Evolutionary conservation across 2,888 invertebrate species (phyloP).

Genomic region (Agrenia bidenticulata): DNA sequence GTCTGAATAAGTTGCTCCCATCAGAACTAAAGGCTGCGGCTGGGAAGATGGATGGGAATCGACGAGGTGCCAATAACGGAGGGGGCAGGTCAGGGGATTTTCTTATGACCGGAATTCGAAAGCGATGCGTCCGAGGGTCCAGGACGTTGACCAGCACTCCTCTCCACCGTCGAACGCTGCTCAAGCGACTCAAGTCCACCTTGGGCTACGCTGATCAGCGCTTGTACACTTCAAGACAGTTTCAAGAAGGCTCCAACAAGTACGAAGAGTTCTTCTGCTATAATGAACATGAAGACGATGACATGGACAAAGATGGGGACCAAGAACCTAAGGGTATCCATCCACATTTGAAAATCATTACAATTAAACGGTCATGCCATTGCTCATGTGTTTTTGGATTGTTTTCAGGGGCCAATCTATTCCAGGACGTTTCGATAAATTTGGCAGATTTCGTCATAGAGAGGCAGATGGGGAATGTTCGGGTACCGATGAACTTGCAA

Average conservation of each 20-base stretch:
- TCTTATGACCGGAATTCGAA: slow-evolving; percentile 45
- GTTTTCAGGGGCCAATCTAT: slow-evolving; percentile 26
- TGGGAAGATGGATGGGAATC: slow-evolving; percentile 32
- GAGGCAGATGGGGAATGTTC: slow-evolving; percentile 67
- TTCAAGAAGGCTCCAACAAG: slow-evolving; percentile 65
- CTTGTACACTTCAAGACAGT: slow-evolving; percentile 44
- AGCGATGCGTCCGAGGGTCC: slow-evolving; percentile 39
- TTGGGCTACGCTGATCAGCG: slow-evolving; percentile 49
- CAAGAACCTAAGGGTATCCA: slow-evolving; percentile 12
- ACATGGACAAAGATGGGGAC: slow-evolving; percentile 71
- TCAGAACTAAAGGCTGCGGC: too few species aligned
- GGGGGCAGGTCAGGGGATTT: slow-evolving; percentile 36
- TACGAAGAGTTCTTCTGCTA: slow-evolving; percentile 88
- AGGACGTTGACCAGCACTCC: slow-evolving; percentile 29
- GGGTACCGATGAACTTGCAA: slow-evolving; percentile 55
- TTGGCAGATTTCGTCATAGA: slow-evolving; percentile 81
- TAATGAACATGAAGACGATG: slow-evolving; percentile 83
- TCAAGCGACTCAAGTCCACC: slow-evolving; percentile 44
- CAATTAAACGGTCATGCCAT: background rate
- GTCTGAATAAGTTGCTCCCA: too few species aligned
- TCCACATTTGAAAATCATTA: background rate
- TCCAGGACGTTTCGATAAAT: slow-evolving; percentile 62
- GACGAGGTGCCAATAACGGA: slow-evolving; percentile 26
- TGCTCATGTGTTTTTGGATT: slow-evolving; percentile 3
- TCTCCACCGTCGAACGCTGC: slow-evolving; percentile 39